Evolutionary conservation across 2,797 vertebrate species (phyloP), one percentile per base, ranked within the genome.

Genomic region (Lithobates sylvaticus): DNA sequence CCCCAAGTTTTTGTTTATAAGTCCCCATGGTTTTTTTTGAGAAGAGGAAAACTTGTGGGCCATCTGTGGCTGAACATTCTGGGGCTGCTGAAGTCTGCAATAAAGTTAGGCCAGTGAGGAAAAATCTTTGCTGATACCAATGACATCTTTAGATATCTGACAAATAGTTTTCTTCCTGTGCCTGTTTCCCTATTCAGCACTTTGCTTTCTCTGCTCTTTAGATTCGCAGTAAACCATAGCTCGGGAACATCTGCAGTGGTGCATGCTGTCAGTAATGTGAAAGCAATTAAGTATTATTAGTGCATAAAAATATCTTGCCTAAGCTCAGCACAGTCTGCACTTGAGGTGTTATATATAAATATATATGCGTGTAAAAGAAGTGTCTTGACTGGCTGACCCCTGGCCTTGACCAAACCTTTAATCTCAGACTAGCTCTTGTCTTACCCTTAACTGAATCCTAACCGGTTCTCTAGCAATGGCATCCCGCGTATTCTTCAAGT

Each of bases 101-200:
- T 61, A 77, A 47, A 29, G 58, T 23, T 54, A 61, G 72, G 23
- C 70, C 29, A 76, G 27, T 23, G 10, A 75, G 27, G 26, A 42
- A 58, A 76, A 70, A 76, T 68, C 44, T 42, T 65, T 44, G 54
- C 76, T 78, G 76, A 65, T 84, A 29, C n/a, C 23, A 44, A 21
- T 81, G 73, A 77, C 67, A 81, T 58, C 65, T 72, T 72, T 39
- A 86, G 73, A 81, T 75, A 85, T 44, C 84, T 85, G 65, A 82
- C 73, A 76, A 69, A 76, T 81, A 42, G 58, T 69, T 76, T 18
- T 1, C 6, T 32, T 81, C 32, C 78, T 75, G 8, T 73, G 39
- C 8, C 74, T 81, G 64, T 81, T 42, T 54, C 50, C 50, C 47
- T 27, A 69, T 47, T 86, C 78, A 82, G 78, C 78, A 44, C 73